These are phyloP conservation scores for Tethya wilhelma DNA, from an alignment of 37 sponge, comb jelly and placozoan species.

Conservation along the genomic window DNA sequence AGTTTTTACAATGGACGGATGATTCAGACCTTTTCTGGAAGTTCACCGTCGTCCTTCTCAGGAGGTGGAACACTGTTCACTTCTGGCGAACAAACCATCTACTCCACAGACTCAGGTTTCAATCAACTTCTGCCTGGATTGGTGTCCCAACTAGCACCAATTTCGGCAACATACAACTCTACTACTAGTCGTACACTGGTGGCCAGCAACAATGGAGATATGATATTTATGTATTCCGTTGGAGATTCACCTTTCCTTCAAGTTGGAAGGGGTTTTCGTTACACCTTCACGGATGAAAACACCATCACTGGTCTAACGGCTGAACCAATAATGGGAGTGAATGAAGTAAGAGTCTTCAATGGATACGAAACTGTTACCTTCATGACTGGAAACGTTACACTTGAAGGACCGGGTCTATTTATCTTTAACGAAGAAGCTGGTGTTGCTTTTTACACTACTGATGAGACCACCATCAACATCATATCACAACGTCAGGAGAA, in stretches of 20 bases:
- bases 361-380: not conserved
- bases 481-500: not conserved
- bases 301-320: no score
- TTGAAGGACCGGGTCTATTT: slow-evolving; percentile 16
- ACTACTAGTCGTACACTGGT: not conserved
- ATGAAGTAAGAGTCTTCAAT: no score
- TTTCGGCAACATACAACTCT: not conserved
- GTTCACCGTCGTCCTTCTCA: not conserved
- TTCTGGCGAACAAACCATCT: not conserved
- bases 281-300: no score
- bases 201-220: not conserved
- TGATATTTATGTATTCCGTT: no score
- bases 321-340: no score
- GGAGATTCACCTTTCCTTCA: no score
- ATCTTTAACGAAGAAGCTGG: not conserved
- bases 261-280: no score
- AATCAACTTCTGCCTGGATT: not conserved
- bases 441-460: not conserved
- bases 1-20: not conserved
- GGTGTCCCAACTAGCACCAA: not conserved
- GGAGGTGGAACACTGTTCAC: slow-evolving; percentile 15
- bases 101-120: not conserved
- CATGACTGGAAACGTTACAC: not conserved
- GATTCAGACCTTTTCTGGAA: not conserved
- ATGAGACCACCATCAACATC: not conserved